Conservation (phyloP, 2,797 vertebrate genomes). For the Pseudotriccus pelzelni region DNA sequence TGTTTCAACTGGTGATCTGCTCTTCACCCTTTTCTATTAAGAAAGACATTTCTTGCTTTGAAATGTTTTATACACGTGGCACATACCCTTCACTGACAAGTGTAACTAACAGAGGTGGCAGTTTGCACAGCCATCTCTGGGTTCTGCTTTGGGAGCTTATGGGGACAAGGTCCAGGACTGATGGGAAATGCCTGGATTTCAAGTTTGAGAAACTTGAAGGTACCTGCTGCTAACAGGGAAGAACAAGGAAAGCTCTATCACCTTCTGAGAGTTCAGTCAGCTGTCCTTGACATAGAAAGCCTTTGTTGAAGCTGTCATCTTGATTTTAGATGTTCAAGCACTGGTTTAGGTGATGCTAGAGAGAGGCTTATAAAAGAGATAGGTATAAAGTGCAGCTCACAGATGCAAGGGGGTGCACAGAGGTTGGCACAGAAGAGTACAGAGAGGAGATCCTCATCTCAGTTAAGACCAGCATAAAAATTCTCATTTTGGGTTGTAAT, state of each 20-base stretch:
- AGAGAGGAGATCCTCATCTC: not conserved
- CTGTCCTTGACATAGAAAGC: not conserved
- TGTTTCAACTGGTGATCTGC: not conserved
- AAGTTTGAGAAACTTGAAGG: not conserved
- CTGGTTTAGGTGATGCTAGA: not conserved
- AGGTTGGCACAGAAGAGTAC: not conserved
- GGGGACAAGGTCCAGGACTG: not conserved
- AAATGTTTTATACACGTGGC: not conserved
- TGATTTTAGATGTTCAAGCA: not conserved
- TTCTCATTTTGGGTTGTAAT: not conserved
- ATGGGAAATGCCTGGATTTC: not conserved
- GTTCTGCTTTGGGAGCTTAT: not conserved
- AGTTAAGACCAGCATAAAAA: not conserved
- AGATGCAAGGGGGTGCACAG: not conserved
- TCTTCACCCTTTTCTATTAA: not conserved
- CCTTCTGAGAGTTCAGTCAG: not conserved
- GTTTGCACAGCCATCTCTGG: not conserved
- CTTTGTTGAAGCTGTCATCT: not conserved
- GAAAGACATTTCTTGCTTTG: not conserved
- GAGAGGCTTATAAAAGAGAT: not conserved
- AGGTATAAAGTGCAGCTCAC: not conserved
- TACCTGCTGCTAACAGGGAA: not conserved
- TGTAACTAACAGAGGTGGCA: not conserved
- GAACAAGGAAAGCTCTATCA: not conserved
- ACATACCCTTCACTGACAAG: not conserved